A percentile compares a stretch with the other conserved stretches of the same genome.
These are phyloP conservation scores for Sphenopsis melanotis DNA, from an alignment of 2,797 vertebrate genomes.

Conservation along the genomic window DNA sequence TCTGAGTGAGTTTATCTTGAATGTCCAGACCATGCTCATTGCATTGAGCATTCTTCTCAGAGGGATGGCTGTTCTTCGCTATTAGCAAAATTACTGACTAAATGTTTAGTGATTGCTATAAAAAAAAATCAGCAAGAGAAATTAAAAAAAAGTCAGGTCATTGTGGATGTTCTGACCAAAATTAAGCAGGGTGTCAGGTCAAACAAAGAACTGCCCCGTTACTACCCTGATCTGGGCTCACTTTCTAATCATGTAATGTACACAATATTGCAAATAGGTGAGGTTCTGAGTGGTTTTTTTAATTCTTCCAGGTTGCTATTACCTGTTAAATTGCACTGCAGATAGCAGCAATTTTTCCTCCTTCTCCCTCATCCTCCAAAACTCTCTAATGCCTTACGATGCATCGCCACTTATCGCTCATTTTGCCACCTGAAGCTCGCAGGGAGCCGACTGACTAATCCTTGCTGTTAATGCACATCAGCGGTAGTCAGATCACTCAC, in stretches of 20 bases:
- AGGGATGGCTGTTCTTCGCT: not conserved
- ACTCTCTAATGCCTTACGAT: not conserved
- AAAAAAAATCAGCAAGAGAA: not conserved
- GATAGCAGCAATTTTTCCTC: slow-evolving; percentile 24
- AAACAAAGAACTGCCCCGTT: not conserved
- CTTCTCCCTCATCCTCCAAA: not conserved
- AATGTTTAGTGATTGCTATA: not conserved
- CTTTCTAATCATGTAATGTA: not conserved
- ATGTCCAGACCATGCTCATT: accelerated
- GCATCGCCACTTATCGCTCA: not conserved
- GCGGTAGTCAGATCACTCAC: not conserved
- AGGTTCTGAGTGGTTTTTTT: not conserved
- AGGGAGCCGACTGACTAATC: slow-evolving; percentile 27
- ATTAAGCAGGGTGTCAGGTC: accelerated
- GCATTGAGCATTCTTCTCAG: not conserved
- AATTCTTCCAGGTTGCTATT: not conserved
- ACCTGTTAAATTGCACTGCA: not conserved
- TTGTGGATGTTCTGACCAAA: not conserved
- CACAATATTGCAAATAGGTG: not conserved
- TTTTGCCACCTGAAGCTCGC: not conserved
- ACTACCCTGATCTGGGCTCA: not conserved
- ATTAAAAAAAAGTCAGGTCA: not conserved
- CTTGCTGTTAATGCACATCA: slow-evolving; percentile 23
- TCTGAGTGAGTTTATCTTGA: not conserved
- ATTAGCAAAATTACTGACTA: not conserved